Base-by-base conservation (phyloP, 92 coral and sea anemone species). In the Muricea muricata region DNA sequence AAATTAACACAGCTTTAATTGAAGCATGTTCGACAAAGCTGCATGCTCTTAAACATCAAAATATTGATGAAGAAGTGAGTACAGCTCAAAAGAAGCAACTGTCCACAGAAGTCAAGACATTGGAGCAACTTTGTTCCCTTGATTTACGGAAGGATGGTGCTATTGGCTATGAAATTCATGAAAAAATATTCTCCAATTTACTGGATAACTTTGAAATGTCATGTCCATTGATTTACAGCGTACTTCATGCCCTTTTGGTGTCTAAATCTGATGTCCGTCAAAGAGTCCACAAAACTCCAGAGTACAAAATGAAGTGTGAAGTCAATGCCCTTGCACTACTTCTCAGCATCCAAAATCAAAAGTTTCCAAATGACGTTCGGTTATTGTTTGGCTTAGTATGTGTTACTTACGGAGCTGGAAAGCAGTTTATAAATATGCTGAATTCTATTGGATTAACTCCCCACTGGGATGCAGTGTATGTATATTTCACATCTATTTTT, bases 381-480 rank as follows among this genome's bases (percentile, higher is more conserved):
- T 32, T 75, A 13, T 18, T 75, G 12, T 75, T 75, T 75, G 80
- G 80, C 24, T 50, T 75, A 12, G 47, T 75, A 24, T 75, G 80
- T 46, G 29, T 75, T 5, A 75, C 63, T 8, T 47, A 75, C 50
- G 80, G 80, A 75, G 80, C 80, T 23, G 80, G 80, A 21, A 75
- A 75, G 28, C 80, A 75, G 50, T 75, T 75, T 45, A 54, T 75
- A 8, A 75, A 75, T 25, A 46, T 46, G 80, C 21, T 75, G 33
- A 42, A 75, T 47, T 1, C 61, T 1, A 48, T 75, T 75, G 80
- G 80, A 75, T 23, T 75, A 54, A 75, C 23, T 46, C 41, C 80
- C 0, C 80, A 75, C 37, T 75, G 63, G 80, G 80, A 75, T 45
- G 50, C 80, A 24, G 6, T 75, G 80, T 75, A 75, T 23, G 80